Percentiles rank a stretch among this genome's conserved stretches.
Evolutionary conservation across 2,888 invertebrate species (phyloP).

Genomic region (Terebella lapidaria): DNA sequence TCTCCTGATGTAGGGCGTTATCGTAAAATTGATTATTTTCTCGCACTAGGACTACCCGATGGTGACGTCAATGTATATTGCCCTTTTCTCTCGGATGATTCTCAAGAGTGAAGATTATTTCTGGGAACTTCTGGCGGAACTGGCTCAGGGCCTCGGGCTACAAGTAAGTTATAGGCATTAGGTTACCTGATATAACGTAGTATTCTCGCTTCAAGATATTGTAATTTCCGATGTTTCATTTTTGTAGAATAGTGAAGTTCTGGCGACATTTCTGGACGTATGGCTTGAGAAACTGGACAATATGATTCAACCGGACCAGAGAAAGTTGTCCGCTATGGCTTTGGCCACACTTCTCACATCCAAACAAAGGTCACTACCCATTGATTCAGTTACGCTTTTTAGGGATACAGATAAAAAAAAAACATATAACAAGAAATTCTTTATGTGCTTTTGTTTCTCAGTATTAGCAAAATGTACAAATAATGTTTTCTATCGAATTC

Average conservation of each 20-base stretch:
- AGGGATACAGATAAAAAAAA: too few relatives aligned
- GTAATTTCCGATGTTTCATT: neutral
- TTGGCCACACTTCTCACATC: constrained; percentile 52
- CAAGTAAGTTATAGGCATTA: neutral
- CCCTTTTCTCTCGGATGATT: constrained; percentile 73
- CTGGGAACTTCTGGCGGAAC: constrained; percentile 27
- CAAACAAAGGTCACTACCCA: constrained; percentile 32
- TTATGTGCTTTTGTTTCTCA: too few relatives aligned
- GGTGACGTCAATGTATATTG: constrained; percentile 73
- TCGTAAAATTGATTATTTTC: too few relatives aligned
- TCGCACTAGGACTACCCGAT: constrained; percentile 59
- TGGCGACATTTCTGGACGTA: constrained; percentile 2
- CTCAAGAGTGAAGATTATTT: constrained; percentile 49
- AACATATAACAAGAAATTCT: too few relatives aligned
- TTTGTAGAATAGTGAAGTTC: constrained; percentile 1
- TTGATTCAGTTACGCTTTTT: neutral
- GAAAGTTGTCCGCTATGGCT: constrained; percentile 73
- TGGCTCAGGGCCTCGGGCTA: constrained; percentile 1
- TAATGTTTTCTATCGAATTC: too few relatives aligned
- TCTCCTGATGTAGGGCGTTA: too few relatives aligned
- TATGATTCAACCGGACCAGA: constrained; percentile 72
- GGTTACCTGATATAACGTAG: neutral
- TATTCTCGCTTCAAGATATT: neutral
- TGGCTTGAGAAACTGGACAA: constrained; percentile 36
- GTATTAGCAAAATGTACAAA: too few relatives aligned